Base-by-base conservation (phyloP, 2,797 vertebrate genomes). In the Petrocephalus sullivani region DNA sequence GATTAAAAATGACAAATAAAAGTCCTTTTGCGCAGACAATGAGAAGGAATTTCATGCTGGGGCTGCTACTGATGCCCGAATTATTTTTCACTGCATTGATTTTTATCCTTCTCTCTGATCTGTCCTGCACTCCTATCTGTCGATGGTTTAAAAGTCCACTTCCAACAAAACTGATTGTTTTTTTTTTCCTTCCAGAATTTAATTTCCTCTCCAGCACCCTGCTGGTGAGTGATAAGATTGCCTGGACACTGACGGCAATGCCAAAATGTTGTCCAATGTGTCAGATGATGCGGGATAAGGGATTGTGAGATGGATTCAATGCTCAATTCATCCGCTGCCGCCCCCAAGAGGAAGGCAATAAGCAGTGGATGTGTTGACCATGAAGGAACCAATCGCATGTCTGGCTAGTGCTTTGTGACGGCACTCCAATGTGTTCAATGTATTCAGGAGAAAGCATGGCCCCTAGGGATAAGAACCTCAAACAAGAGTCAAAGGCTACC, bases 391-490 rank as follows among this genome's bases (percentile, higher is more conserved):
- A 37, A 57, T 85, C 83, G 37, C 54, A 12, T 19, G 12, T 85
- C 53, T 57, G 61, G 61, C 23, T 23, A 67, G 23, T 67, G 23
- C 61, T 23, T 12, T 54, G 53, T 54, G 53, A 54, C 53, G 28
- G 61, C 23, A 14, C 28, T 67, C 28, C 23, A 14, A 33, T 14
- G 64, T 67, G 33, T 14, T 67, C 64, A 37, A 4, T 67, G 28
- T 33, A 37, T 67, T 67, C 64, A 33, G 54, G 83, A 23, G 28
- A 33, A 54, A 28, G 21, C n/a, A 49, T 33, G 75, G 89, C 90
- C 90, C 83, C 84, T 90, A 91, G 93, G 93, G 92, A 94, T 93
- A 94, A 94, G 91, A 94, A 92, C 90, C 89, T 90, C 67, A 90
- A 87, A 67, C 19, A 19, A 33, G 88, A 94, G 93, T 94, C 92